Conservation (phyloP, 2,113 vertebrate genomes). For the Epinephelus lanceolatus region DNA sequence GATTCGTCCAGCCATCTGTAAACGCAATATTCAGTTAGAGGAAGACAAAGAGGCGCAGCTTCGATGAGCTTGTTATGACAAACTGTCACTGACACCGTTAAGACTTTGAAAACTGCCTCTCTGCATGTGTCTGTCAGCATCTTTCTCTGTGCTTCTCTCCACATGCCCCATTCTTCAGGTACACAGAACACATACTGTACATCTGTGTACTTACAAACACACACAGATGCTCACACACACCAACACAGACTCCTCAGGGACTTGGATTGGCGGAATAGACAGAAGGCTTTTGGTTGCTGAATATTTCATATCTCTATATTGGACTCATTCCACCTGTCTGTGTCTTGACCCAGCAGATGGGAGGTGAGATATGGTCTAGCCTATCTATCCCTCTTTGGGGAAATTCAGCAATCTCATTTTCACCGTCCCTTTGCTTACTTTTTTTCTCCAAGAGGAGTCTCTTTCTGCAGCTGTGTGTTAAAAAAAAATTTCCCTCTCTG, state of each 20-base stretch:
- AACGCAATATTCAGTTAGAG: slow-evolving; percentile 39
- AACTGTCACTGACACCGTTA: slow-evolving; percentile 62
- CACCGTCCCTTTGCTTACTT: slow-evolving; percentile 16
- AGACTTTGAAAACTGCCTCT: slow-evolving; percentile 47
- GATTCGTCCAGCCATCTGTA: slow-evolving; percentile 46
- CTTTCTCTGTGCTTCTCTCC: slow-evolving; percentile 4
- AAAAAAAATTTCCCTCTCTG: slow-evolving; percentile 12
- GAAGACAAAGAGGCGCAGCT: slow-evolving; percentile 56
- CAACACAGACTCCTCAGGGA: slow-evolving; percentile 37
- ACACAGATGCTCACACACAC: slow-evolving; percentile 22
- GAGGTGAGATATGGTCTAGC: slow-evolving; percentile 45
- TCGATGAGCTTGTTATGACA: slow-evolving; percentile 65
- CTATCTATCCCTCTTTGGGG: slow-evolving; percentile 51
- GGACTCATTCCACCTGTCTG: slow-evolving; percentile 60
- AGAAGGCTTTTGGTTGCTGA: slow-evolving; percentile 48
- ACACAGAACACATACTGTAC: slow-evolving; percentile 19
- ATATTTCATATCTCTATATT: slow-evolving; percentile 65
- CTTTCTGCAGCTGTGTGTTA: slow-evolving; percentile 38
- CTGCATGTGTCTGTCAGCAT: slow-evolving; percentile 34
- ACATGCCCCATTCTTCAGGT: neutral
- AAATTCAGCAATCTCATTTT: slow-evolving; percentile 56
- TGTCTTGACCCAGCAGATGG: slow-evolving; percentile 64
- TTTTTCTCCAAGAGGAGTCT: slow-evolving; percentile 13
- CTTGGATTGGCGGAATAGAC: slow-evolving; percentile 32
- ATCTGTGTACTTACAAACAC: slow-evolving; percentile 22